Percentiles rank a stretch among this genome's conserved stretches.
These are phyloP conservation scores for Alloplasta piceator DNA, from an alignment of 2,888 invertebrate species.

Conservation along the genomic window DNA sequence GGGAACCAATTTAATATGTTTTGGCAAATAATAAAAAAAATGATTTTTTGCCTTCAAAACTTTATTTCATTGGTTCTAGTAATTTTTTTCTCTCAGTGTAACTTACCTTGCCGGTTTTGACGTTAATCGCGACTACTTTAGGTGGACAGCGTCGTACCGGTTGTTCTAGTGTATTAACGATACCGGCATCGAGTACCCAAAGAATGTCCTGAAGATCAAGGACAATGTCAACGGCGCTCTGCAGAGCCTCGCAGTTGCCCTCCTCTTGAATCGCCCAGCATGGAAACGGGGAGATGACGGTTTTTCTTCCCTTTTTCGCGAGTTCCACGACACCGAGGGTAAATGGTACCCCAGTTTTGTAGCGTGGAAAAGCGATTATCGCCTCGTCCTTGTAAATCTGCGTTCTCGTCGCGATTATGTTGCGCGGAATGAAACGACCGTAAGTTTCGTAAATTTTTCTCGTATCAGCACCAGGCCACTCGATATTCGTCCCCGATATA, in stretches of 20 bases:
- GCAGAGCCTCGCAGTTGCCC: conserved; percentile 88
- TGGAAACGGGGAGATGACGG: conserved; percentile 85
- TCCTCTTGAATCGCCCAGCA: conserved; percentile 88
- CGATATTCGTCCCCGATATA: conserved; percentile 72
- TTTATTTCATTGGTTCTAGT: no score
- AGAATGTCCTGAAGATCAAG: conserved; percentile 87
- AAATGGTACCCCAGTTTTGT: conserved; percentile 87
- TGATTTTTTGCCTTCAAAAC: no score
- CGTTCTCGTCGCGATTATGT: conserved; percentile 86
- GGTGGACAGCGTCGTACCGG: conserved; percentile 88
- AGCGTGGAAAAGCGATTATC: conserved; percentile 86
- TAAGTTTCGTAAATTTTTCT: conserved; percentile 85
- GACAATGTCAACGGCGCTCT: conserved; percentile 89
- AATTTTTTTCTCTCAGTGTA: background rate
- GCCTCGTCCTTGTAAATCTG: conserved; percentile 85
- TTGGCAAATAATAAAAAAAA: no score
- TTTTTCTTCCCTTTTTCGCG: conserved; percentile 84
- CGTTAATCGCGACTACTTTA: conserved; percentile 87
- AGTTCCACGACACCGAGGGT: conserved; percentile 86
- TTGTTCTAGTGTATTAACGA: conserved; percentile 87
- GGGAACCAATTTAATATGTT: no score
- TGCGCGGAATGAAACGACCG: conserved; percentile 85
- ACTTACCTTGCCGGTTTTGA: conserved; percentile 85
- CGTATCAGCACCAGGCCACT: conserved; percentile 85
- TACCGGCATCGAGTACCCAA: conserved; percentile 90